Base-by-base conservation (phyloP, 2,888 invertebrate species). In the Leptura quadrifasciata region DNA sequence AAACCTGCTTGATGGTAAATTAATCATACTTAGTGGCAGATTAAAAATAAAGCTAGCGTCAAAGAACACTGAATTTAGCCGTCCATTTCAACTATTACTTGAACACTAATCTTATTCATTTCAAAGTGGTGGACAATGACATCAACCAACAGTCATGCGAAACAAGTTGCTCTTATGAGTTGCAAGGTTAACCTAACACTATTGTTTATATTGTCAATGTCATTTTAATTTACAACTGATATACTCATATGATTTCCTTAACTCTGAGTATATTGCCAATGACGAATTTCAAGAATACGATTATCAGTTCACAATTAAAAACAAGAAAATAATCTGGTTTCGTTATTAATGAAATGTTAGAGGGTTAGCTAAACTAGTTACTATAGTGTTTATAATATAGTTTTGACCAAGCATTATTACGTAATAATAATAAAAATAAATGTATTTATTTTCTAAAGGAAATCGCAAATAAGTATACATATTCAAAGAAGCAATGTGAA, bases 111-210 rank as follows among this genome's bases (percentile, higher is more conserved):
- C 10, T 39, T 39, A 39, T 39, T 39, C 15, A 39, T 12, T 39
- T 39, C 15, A 12, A 39, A 39, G 5, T 12, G 17, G 15, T 47
- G n/a, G 47, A 47, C 47, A 47, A n/a, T 47, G 47, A 47, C 47
- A 47, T 47, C 47, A 47, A n/a, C 47, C 47, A 47, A 47, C n/a
- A 47, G n/a, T n/a, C 12, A 47, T 47, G n/a, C n/a, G 47, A 47
- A 47, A n/a, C 47, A 47, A n/a, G n/a, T 1, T 47, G n/a, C 12
- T 47, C 47, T 3, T 47, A 47, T 47, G 15, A 47, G 12, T 47
- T 47, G 47, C n/a, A 47, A 47, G n/a, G 47, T 15, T 47, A n/a
- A 47, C 5, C 47, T 47, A 47, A 47, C 15, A 47, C 47, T n/a
- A n/a, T 47, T 47, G 47, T 47, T 15, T 47, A n/a, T 47, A n/a